A percentile compares a stretch with the other conserved stretches of the same genome.
phyloP scores from a whole-genome alignment of 2,797 vertebrate species.

The Pantherophis alleghaniensis region DNA sequence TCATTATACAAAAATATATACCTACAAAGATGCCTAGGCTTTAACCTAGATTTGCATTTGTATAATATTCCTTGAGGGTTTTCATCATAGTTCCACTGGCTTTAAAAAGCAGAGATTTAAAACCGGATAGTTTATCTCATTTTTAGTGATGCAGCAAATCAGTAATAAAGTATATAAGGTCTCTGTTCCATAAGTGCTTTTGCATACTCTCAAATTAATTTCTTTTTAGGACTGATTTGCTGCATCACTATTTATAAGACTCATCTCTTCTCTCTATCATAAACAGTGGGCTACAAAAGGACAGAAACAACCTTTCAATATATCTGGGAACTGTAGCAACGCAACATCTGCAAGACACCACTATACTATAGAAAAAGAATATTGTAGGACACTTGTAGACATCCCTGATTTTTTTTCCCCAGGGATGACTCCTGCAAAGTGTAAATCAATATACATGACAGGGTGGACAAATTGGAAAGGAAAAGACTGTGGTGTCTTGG shows the following conservation, averaged over 20 bases:
- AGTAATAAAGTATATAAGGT: not conserved
- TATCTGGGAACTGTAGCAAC: not conserved
- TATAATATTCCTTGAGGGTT: not conserved
- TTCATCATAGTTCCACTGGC: not conserved
- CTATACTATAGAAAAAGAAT: not conserved
- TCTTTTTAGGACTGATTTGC: not conserved
- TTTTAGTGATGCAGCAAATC: not conserved
- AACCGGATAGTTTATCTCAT: not conserved
- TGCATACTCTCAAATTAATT: not conserved
- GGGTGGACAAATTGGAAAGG: not conserved
- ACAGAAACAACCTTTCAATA: not conserved
- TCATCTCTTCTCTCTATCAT: not conserved
- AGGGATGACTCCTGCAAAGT: not conserved
- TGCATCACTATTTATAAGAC: not conserved
- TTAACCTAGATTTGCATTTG: not conserved
- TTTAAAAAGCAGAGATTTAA: not conserved
- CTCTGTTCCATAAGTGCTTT: not conserved
- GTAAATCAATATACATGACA: not conserved
- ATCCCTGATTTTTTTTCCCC: not conserved
- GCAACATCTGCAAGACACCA: not conserved
- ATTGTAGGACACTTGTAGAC: not conserved
- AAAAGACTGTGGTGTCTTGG: not conserved
- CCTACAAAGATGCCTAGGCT: not conserved
- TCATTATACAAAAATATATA: not conserved
- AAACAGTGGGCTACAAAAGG: not conserved